Evolutionary conservation across 1,140 invertebrate genomes (phyloP).

Genomic region (Pogonomyrmex californicus): DNA sequence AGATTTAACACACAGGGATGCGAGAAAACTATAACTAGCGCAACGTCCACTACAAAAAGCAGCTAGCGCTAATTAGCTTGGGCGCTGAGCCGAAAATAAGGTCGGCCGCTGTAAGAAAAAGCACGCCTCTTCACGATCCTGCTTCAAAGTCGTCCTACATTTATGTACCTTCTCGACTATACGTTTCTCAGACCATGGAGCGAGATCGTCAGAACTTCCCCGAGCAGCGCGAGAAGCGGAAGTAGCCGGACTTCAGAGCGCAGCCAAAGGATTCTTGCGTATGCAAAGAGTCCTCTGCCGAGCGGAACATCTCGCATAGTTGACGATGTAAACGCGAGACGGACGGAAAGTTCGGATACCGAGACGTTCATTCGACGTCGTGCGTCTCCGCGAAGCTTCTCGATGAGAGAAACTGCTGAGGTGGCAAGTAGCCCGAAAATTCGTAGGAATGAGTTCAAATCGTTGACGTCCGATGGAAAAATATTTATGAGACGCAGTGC

Average conservation of each 20-base stretch:
- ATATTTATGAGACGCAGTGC: constrained; percentile 18
- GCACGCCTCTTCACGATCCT: constrained; percentile 21
- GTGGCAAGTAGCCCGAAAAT: background rate
- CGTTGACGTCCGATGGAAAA: constrained; percentile 42
- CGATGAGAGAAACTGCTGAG: background rate
- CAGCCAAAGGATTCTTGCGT: constrained; percentile 27
- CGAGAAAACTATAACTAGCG: constrained; percentile 33
- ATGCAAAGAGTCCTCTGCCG: background rate
- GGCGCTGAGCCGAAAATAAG: constrained; percentile 36
- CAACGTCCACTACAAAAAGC: constrained; percentile 40
- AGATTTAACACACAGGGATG: constrained; percentile 49
- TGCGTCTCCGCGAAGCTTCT: constrained; percentile 3
- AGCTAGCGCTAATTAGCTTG: constrained; percentile 52
- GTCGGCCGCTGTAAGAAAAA: constrained; percentile 21
- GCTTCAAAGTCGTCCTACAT: constrained; percentile 35
- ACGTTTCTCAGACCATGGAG: constrained; percentile 47
- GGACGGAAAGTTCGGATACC: background rate
- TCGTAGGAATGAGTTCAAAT: constrained; percentile 30
- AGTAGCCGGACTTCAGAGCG: constrained; percentile 9
- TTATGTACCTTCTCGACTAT: constrained; percentile 34
- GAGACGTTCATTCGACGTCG: background rate
- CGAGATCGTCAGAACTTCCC: constrained; percentile 2
- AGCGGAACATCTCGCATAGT: background rate
- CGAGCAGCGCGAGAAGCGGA: constrained; percentile 22
- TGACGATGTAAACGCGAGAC: background rate